Conservation (phyloP, 2,888 invertebrate species). For the Trichopoda pennipes region DNA sequence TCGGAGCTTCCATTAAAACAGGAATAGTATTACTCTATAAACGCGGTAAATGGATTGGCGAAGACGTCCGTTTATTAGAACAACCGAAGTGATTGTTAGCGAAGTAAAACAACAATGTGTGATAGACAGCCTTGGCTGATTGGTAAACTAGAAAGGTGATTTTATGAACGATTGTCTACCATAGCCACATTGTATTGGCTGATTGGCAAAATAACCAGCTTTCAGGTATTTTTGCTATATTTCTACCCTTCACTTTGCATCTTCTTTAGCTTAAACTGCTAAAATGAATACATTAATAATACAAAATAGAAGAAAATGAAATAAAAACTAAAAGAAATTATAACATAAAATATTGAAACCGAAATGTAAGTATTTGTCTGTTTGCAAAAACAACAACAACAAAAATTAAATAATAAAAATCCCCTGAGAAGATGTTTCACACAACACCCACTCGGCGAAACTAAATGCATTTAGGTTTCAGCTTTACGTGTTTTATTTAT, state of each 20-base stretch:
- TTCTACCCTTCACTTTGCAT: neutral
- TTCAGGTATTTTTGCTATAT: neutral
- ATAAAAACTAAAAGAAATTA: slow-evolving; percentile 60
- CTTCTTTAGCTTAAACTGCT: slow-evolving; percentile 2
- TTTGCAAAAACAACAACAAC: too few species aligned
- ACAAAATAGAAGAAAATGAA: slow-evolving; percentile 30
- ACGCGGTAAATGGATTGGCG: too few species aligned
- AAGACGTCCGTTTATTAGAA: too few species aligned
- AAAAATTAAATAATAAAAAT: slow-evolving; percentile 4
- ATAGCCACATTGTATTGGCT: too few species aligned
- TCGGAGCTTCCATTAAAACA: too few species aligned
- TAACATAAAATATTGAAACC: slow-evolving; percentile 69
- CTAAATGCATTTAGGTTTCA: slow-evolving; percentile 65
- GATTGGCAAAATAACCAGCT: too few species aligned
- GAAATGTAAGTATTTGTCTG: slow-evolving; percentile 64
- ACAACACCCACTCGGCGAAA: slow-evolving; percentile 62
- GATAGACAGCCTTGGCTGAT: too few species aligned
- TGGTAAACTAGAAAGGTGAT: too few species aligned
- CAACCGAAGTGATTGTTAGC: too few species aligned
- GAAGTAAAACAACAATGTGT: too few species aligned
- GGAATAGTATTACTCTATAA: too few species aligned
- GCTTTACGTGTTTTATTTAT: slow-evolving; percentile 22
- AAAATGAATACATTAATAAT: slow-evolving; percentile 20
- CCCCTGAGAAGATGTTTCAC: slow-evolving; percentile 51
- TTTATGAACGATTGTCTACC: too few species aligned